Base-by-base conservation (phyloP, 2,797 vertebrate species). In the Lithobates pipiens region DNA sequence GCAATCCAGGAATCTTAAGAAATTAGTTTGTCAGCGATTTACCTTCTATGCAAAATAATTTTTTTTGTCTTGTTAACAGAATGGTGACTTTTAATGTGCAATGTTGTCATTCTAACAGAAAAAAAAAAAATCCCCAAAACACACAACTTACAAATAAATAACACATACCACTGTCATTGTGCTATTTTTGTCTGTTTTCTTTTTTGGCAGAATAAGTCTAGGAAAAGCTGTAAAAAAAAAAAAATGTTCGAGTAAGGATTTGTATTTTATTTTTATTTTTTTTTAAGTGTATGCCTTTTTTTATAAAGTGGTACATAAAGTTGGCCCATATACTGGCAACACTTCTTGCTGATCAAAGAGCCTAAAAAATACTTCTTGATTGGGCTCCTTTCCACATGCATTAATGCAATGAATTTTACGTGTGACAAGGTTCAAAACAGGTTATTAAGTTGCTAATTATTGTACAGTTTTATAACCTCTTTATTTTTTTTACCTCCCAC, bases 391-490 rank as follows among this genome's bases (percentile, higher is more conserved):
- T 27, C 23, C 27, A 18, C n/a, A 25, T 25, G 76, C 34, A 63
- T 21, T 34, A 67, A 15, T 32, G 15, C 34, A 36, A 61, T 63
- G 32, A 77, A 63, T 27, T 50, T 3, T 10, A 63, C 32, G n/a
- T 44, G 46, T 73, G 54, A 67, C 67, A 18, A 67, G 73, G 27
- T 63, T 3, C 9, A 21, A 61, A 23, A n/a, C 63, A 46, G 61
- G 27, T 63, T 70, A 46, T 27, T 25, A 32, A 76, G 29, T 70
- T 5, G n/a, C 23, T 61, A 61, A 18, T 42, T 69, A 39, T 29
- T 92, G 88, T 91, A 91, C 91, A 89, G 90, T 86, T 79, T 85
- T 46, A 25, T 16, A 68, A 39, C 75, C 67, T 39, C 18, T 63
- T 65, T 10, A 2, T 21, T 39, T 67, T 61, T 23, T 77, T 77